phyloP scores from a whole-genome alignment of 2,888 invertebrate species.

The Notodonta ziczac region DNA sequence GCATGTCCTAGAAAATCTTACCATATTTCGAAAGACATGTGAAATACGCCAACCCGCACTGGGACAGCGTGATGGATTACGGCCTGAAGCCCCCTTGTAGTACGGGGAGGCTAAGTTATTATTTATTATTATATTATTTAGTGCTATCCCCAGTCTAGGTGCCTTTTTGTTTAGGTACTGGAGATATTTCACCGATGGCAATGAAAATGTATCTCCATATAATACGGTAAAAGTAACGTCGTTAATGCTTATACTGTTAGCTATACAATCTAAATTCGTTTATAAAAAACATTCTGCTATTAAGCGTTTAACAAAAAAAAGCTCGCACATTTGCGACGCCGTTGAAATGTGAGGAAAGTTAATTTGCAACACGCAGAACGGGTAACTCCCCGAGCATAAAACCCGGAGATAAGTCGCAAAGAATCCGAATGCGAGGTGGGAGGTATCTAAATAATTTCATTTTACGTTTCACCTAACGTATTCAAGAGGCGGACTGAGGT shows the following conservation, averaged over 20 bases:
- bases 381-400: constrained; percentile 39
- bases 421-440: constrained; percentile 46
- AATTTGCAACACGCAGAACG: constrained; percentile 38
- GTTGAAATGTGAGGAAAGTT: constrained; percentile 28
- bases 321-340: constrained; percentile 5
- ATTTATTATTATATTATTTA: too few species aligned
- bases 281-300: not conserved
- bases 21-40: too few species aligned
- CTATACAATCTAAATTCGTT: not conserved
- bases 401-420: constrained; percentile 41
- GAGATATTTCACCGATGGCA: not conserved
- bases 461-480: constrained; percentile 50
- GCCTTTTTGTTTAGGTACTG: too few species aligned
- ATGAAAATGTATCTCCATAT: not conserved
- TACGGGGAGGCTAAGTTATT: too few species aligned
- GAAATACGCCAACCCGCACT: too few species aligned
- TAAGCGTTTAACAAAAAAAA: constrained; percentile 9
- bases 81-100: too few species aligned
- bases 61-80: too few species aligned
- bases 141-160: too few species aligned
- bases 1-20: too few species aligned
- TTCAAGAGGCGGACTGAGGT: constrained; percentile 20
- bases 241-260: not conserved
- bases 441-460: constrained; percentile 55
- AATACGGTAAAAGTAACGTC: not conserved